Conservation (phyloP, 2,113 vertebrate genomes). For the Amblyornis subalaris region DNA sequence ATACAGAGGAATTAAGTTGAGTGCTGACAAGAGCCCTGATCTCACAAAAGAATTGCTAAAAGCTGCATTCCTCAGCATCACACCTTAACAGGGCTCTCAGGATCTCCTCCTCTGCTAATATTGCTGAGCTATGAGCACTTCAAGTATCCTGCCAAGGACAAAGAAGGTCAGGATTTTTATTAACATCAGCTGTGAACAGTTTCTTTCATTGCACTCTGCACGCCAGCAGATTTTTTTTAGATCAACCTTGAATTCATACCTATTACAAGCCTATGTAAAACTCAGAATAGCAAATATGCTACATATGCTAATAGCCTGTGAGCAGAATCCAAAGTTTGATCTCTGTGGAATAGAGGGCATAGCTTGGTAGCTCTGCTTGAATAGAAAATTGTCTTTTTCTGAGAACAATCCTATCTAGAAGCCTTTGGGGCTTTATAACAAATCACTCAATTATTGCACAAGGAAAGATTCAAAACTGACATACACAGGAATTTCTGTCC, state of each 20-base stretch:
- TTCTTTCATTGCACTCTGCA: neutral
- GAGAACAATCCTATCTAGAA: neutral
- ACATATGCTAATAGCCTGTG: neutral
- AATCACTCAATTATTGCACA: neutral
- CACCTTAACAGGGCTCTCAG: neutral
- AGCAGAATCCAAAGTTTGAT: neutral
- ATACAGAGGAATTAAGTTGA: neutral
- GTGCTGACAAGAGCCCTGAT: neutral
- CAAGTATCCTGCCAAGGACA: neutral
- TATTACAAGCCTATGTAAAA: neutral
- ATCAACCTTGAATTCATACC: neutral
- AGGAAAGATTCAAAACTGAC: neutral
- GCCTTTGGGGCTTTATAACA: neutral
- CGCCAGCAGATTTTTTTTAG: neutral
- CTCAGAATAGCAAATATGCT: neutral
- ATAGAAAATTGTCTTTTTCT: neutral
- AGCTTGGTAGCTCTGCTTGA: neutral
- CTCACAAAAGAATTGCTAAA: neutral
- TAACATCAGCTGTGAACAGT: neutral
- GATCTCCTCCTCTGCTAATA: neutral
- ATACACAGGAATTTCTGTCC: neutral
- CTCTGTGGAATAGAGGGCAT: neutral
- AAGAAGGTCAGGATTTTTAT: neutral
- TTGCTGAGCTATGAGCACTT: neutral
- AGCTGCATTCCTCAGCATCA: neutral